phyloP scores from a whole-genome alignment of 2,113 vertebrate species.

The cat (Felis catus) region F.catus_Fca126_mat1.0 CM031413.1:16605501-16606000 shows the following conservation, averaged over 20 bases:
- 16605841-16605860: not conserved
- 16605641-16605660: not conserved
- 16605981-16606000: not conserved
- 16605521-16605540: not conserved
- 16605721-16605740: not conserved
- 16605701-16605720: not conserved
- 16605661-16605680: constrained; percentile 11
- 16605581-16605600: not conserved
- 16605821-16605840: not conserved
- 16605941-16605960: constrained; percentile 8
- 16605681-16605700: not conserved
- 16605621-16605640: not conserved
- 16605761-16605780: not conserved
- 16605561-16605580: not conserved
- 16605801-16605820: not conserved
- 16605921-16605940: not conserved
- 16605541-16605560: not conserved
- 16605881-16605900: not conserved
- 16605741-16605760: not conserved
- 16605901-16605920: not conserved
- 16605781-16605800: not conserved
- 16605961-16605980: not conserved
- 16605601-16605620: constrained; percentile 11
- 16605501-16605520: constrained; percentile 18
- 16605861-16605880: not conserved